phyloP scores from a whole-genome alignment of 1,140 invertebrate genomes.

The Mesaphorura yosii region DNA sequence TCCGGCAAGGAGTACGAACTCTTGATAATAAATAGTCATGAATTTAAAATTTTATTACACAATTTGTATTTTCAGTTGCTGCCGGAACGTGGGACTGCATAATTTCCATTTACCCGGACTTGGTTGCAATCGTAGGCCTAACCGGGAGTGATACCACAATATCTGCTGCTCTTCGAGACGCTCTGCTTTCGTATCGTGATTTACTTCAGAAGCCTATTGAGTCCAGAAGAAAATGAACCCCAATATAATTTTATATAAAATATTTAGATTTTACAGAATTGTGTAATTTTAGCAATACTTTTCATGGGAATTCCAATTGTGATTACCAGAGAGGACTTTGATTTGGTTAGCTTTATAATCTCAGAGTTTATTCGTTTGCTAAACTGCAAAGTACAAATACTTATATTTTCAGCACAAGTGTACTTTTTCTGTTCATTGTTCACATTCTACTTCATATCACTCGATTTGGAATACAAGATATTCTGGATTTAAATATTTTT shows the following conservation, averaged over 20 bases:
- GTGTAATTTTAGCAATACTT: too few species aligned
- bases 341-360: too few species aligned
- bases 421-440: too few species aligned
- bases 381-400: too few species aligned
- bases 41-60: slow-evolving; percentile 5
- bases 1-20: slow-evolving; percentile 57
- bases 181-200: slow-evolving; percentile 75
- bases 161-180: slow-evolving; percentile 64
- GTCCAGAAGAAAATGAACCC: slow-evolving; percentile 11
- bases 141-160: slow-evolving; percentile 60
- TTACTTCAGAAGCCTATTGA: slow-evolving; percentile 56
- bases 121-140: slow-evolving; percentile 74
- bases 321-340: too few species aligned
- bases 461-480: too few species aligned
- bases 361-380: too few species aligned
- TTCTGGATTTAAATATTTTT: too few species aligned
- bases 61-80: slow-evolving; percentile 52
- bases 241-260: neutral
- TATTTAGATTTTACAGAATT: too few species aligned
- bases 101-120: slow-evolving; percentile 75
- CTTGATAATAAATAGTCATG: slow-evolving; percentile 10
- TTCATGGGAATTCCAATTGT: too few species aligned
- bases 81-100: slow-evolving; percentile 81
- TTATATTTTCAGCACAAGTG: too few species aligned
- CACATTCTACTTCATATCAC: too few species aligned